Evolutionary conservation across 2,888 invertebrate genomes (phyloP).

Genomic region (Periphyllus acericola): DNA sequence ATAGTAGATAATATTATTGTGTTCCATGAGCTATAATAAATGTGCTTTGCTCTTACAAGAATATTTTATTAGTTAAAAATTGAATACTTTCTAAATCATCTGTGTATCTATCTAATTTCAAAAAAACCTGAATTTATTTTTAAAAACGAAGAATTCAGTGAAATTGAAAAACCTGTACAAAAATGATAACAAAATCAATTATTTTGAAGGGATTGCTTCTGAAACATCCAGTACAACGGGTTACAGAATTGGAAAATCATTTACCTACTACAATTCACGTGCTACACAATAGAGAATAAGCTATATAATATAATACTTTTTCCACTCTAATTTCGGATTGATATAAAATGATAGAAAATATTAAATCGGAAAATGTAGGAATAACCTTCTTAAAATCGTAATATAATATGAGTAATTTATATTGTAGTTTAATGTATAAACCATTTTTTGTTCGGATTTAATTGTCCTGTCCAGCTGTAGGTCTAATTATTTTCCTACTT

Average conservation of each 20-base stretch:
- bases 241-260: constrained; percentile 12
- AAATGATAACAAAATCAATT: constrained; percentile 45
- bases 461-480: too few relatives aligned
- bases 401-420: too few relatives aligned
- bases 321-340: not conserved
- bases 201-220: not conserved
- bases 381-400: too few relatives aligned
- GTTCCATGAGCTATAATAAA: too few relatives aligned
- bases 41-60: too few relatives aligned
- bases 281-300: too few relatives aligned
- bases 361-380: too few relatives aligned
- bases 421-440: too few relatives aligned
- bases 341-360: not conserved
- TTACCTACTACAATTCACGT: not conserved
- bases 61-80: not conserved
- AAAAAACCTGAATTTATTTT: not conserved
- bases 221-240: not conserved
- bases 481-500: too few relatives aligned
- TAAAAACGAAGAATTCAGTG: not conserved
- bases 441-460: too few relatives aligned
- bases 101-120: not conserved
- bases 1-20: too few relatives aligned
- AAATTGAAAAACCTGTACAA: constrained; percentile 5
- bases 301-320: not conserved
- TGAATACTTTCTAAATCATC: not conserved